Conservation (phyloP, 2,888 invertebrate species). For the Himalopsyche tibetana region DNA sequence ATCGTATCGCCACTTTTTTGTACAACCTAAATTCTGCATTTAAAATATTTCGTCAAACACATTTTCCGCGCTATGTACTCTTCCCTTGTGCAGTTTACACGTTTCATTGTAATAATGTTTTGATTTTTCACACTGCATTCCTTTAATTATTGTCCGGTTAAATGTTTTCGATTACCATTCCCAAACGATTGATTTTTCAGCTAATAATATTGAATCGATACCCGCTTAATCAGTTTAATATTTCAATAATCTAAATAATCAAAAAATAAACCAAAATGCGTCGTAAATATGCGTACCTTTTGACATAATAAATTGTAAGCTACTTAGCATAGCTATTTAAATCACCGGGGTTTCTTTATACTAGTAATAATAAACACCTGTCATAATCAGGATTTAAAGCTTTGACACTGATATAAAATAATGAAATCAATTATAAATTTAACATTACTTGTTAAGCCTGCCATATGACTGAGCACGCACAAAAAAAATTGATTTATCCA, state of each 20-base stretch:
- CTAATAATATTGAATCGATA: neutral
- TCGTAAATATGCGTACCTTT: neutral
- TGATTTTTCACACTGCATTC: constrained; percentile 22
- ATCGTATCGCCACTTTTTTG: neutral
- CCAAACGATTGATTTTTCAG: neutral
- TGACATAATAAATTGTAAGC: too few species aligned
- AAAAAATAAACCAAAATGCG: constrained; percentile 20
- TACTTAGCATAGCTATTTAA: too few species aligned
- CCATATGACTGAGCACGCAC: too few species aligned
- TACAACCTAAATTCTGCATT: neutral
- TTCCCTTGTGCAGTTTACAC: constrained; percentile 23
- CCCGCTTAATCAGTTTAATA: neutral
- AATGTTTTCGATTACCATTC: neutral
- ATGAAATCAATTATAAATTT: too few species aligned
- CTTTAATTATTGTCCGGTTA: neutral
- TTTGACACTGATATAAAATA: too few species aligned
- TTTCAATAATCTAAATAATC: neutral
- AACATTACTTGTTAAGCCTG: too few species aligned
- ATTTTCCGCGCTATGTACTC: constrained; percentile 35
- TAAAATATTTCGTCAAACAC: neutral
- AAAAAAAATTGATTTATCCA: too few species aligned
- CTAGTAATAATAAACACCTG: too few species aligned
- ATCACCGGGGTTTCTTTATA: too few species aligned
- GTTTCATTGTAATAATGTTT: constrained; percentile 40
- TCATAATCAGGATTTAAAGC: too few species aligned